Evolutionary conservation across 2,113 vertebrate genomes (phyloP).

Genomic region (Typhlomys cinereus): DNA sequence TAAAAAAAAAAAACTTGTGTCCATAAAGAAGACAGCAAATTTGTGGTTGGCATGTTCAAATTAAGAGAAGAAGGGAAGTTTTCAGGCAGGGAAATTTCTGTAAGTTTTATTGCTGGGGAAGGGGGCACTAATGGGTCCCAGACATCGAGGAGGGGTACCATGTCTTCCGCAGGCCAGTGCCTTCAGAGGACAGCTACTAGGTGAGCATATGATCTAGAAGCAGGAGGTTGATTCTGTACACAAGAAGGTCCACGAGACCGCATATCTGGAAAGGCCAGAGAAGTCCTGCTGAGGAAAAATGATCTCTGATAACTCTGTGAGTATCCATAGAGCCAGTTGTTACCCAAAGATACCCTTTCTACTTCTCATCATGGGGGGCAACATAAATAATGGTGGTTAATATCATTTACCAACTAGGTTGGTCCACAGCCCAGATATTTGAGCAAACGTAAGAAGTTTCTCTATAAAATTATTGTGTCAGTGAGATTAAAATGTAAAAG

Average conservation of each 20-base stretch:
- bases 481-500: background rate
- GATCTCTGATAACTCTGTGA: background rate
- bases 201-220: background rate
- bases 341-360: fast-evolving
- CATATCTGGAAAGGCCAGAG: background rate
- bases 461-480: background rate
- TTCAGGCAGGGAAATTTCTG: fast-evolving
- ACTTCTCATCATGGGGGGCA: background rate
- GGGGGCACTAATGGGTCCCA: fast-evolving
- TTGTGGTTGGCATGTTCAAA: background rate
- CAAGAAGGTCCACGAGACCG: no score
- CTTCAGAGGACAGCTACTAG: no score
- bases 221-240: background rate
- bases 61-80: background rate
- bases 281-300: background rate
- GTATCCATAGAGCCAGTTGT: background rate
- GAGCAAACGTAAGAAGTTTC: background rate
- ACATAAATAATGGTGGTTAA: background rate
- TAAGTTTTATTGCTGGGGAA: fast-evolving
- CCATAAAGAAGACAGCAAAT: background rate
- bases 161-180: no score
- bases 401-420: background rate
- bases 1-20: background rate
- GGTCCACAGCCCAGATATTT: background rate
- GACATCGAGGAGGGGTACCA: background rate